A percentile compares a stretch with the other conserved stretches of the same genome.
phyloP scores from a whole-genome alignment of 2,113 vertebrate species.

The Micronisus gabar region DNA sequence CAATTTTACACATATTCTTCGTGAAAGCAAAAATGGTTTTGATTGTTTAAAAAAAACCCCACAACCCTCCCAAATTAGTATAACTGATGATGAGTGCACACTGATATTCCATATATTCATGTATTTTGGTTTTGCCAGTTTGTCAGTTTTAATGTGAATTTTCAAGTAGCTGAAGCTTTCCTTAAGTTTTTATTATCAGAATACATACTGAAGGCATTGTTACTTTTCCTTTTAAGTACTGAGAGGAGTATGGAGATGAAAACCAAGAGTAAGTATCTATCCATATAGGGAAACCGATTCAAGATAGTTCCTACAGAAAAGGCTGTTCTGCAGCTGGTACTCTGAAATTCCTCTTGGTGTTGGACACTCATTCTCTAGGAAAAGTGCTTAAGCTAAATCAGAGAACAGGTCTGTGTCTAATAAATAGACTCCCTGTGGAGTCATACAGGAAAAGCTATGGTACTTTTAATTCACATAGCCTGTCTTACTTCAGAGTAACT shows the following conservation, averaged over 20 bases:
- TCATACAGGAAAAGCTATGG: background rate
- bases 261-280: background rate
- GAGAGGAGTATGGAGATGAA: background rate
- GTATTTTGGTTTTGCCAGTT: background rate
- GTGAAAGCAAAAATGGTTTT: background rate
- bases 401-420: slow-evolving; percentile 15
- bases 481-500: background rate
- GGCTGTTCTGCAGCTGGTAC: background rate
- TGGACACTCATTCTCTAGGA: background rate
- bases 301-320: background rate
- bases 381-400: slow-evolving; percentile 20
- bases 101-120: background rate
- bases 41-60: background rate
- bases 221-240: background rate
- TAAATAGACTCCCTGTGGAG: background rate
- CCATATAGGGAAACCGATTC: background rate
- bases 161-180: background rate
- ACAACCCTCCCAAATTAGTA: background rate
- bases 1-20: background rate
- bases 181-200: background rate
- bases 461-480: background rate
- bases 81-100: background rate
- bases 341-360: background rate
- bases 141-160: background rate
- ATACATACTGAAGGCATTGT: background rate